Conservation (phyloP, 2,888 invertebrate species). For the Leptura quadrifasciata region DNA sequence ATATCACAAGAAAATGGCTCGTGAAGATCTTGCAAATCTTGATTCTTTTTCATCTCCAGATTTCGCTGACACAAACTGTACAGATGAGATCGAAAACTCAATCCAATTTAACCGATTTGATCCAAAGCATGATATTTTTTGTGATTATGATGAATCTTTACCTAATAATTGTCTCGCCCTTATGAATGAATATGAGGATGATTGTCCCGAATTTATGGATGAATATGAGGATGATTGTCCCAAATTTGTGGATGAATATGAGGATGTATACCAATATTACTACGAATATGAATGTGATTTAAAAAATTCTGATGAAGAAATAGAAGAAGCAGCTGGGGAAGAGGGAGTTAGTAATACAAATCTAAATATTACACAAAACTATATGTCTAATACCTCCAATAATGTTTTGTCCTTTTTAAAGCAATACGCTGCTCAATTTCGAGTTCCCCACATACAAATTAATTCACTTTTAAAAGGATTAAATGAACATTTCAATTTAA, state of each 20-base stretch:
- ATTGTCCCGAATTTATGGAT: background rate
- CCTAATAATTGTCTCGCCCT: background rate
- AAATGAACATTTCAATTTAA: background rate
- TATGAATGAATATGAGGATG: too few relatives aligned
- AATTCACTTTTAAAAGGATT: background rate
- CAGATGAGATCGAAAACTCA: too few relatives aligned
- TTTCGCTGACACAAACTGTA: background rate
- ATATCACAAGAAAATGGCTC: too few relatives aligned
- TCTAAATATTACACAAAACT: background rate
- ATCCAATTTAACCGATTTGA: too few relatives aligned
- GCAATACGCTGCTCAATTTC: background rate
- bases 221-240: too few relatives aligned
- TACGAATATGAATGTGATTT: background rate
- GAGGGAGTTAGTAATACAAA: background rate
- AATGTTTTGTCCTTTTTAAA: conserved; percentile 2
- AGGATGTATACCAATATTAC: background rate
- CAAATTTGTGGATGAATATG: background rate
- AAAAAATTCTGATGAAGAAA: background rate
- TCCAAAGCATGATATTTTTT: too few relatives aligned
- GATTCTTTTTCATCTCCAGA: background rate
- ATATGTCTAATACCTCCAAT: too few relatives aligned
- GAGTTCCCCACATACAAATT: background rate
- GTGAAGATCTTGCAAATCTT: background rate
- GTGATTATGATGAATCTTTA: background rate
- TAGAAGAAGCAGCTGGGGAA: background rate